A percentile compares a stretch with the other conserved stretches of the same genome.
phyloP scores from a whole-genome alignment of 1,140 invertebrate genomes.

The Camponotus pennsylvanicus region DNA sequence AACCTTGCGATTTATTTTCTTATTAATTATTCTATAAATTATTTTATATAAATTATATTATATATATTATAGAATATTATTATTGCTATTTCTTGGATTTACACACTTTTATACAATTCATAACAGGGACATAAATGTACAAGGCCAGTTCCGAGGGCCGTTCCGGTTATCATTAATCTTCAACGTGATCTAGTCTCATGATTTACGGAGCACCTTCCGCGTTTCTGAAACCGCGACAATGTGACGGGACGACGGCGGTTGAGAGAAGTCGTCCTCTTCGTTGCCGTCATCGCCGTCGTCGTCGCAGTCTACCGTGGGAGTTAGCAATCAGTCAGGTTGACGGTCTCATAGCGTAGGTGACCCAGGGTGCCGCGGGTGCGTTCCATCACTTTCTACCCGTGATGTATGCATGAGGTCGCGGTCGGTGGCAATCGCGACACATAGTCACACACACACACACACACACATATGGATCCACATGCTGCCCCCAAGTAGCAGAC shows the following conservation, averaged over 20 bases:
- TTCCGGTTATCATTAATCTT: conserved; percentile 68
- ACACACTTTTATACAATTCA: conserved; percentile 16
- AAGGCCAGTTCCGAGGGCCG: conserved; percentile 38
- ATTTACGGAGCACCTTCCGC: conserved; percentile 57
- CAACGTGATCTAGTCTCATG: conserved; percentile 47
- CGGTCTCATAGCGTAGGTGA: conserved; percentile 77
- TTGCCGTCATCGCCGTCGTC: conserved; percentile 14
- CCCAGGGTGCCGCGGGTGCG: conserved; percentile 74
- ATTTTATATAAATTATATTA: background rate
- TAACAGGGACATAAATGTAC: conserved; percentile 36
- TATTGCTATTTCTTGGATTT: background rate
- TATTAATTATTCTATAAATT: background rate
- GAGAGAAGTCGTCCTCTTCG: conserved; percentile 52
- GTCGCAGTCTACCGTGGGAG: conserved; percentile 75
- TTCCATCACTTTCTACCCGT: conserved; percentile 81
- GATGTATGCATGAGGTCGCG: conserved; percentile 84
- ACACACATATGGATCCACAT: conserved; percentile 18
- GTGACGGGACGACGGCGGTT: conserved; percentile 53
- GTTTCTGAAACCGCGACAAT: conserved; percentile 48
- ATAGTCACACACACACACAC: conserved; percentile 65
- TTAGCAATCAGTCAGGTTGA: conserved; percentile 83
- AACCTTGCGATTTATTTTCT: background rate
- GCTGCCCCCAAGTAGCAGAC: conserved; percentile 59
- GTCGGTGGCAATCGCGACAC: conserved; percentile 80
- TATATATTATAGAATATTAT: background rate